Percentiles rank a stretch among this genome's conserved stretches.
Evolutionary conservation across 2,113 vertebrate species (phyloP).

Genomic region (Chelonoidis abingdonii): DNA sequence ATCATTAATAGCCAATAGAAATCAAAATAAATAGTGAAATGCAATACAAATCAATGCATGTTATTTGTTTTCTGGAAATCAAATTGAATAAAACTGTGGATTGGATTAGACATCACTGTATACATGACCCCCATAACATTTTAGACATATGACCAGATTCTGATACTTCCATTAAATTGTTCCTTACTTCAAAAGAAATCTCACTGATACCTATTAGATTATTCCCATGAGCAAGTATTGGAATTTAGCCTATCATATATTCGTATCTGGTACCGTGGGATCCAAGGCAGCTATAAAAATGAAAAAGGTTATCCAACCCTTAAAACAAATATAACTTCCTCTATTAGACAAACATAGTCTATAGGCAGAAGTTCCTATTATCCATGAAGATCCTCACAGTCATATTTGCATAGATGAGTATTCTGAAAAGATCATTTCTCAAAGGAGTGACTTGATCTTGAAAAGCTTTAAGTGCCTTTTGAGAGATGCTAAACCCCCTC

Average conservation of each 20-base stretch:
- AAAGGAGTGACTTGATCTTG: not conserved
- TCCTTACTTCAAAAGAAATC: not conserved
- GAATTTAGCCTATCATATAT: not conserved
- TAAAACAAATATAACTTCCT: not conserved
- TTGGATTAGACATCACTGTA: too few relatives aligned
- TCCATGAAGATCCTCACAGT: not conserved
- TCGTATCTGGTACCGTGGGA: not conserved
- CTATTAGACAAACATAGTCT: not conserved
- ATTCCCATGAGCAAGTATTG: not conserved
- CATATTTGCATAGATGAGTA: not conserved
- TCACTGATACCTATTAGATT: not conserved
- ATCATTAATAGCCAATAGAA: not conserved
- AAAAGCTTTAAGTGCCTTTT: not conserved
- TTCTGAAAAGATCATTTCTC: not conserved
- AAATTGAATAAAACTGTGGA: too few relatives aligned
- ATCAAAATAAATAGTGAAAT: not conserved
- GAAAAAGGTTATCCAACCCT: not conserved
- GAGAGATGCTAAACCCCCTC: not conserved
- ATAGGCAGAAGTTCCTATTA: not conserved
- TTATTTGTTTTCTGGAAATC: not conserved
- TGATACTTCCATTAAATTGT: not conserved
- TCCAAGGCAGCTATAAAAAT: not conserved
- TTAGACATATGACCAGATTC: too few relatives aligned
- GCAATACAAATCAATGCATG: not conserved
- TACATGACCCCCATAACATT: too few relatives aligned